phyloP scores from a whole-genome alignment of 1,140 invertebrate species.

The Aphis gossypii region DNA sequence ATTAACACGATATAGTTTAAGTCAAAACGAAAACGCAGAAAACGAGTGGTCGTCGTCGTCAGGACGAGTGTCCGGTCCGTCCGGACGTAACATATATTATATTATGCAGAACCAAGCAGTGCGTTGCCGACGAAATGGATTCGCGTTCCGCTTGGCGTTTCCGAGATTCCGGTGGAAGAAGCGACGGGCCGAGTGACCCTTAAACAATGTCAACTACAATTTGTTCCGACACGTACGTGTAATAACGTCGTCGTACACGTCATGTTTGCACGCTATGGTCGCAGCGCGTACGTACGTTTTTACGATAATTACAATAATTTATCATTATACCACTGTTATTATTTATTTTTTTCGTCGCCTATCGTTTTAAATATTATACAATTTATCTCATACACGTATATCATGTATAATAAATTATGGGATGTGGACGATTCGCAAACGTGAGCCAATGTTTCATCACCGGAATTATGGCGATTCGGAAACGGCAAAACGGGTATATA shows the following conservation, averaged over 20 bases:
- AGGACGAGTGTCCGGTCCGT: constrained; percentile 1
- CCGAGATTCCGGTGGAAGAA: neutral
- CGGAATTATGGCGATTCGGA: neutral
- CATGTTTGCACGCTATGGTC: neutral
- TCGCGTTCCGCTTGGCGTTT: neutral
- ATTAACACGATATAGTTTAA: neutral
- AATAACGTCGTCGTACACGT: neutral
- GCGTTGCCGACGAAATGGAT: neutral
- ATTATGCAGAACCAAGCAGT: neutral
- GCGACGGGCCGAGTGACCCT: constrained; percentile 32
- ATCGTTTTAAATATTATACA: neutral
- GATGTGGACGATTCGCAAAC: neutral
- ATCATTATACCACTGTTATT: neutral
- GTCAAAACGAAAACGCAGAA: neutral
- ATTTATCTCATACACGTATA: neutral
- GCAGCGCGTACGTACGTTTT: neutral
- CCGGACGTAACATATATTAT: constrained; percentile 23
- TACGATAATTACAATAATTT: neutral
- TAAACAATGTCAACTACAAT: constrained; percentile 53
- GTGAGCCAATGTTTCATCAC: neutral
- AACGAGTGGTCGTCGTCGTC: neutral
- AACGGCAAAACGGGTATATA: neutral
- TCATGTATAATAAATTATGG: neutral
- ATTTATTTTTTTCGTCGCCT: neutral
- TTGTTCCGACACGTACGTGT: neutral